A percentile compares a stretch with the other conserved stretches of the same genome.
Conservation (phyloP, 1,140 invertebrate genomes). For the Halyomorpha halys region DNA sequence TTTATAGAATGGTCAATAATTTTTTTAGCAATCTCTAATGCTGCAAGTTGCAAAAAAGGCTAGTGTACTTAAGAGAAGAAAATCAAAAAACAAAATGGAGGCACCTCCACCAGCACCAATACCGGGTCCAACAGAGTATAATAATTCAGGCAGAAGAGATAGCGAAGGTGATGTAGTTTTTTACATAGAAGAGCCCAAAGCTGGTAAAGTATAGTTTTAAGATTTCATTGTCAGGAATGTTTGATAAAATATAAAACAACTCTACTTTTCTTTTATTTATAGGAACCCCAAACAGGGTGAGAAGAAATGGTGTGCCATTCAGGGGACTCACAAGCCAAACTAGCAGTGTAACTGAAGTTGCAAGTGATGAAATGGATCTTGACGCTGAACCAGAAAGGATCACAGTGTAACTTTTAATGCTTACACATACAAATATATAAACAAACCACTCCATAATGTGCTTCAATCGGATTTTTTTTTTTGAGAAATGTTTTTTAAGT, state of each 20-base stretch:
- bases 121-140: constrained; percentile 22
- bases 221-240: neutral
- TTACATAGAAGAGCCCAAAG: constrained; percentile 56
- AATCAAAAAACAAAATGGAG: constrained; percentile 59
- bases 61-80: constrained; percentile 56
- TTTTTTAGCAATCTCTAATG: constrained; percentile 45
- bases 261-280: constrained; percentile 19
- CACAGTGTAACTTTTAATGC: constrained; percentile 46
- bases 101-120: constrained; percentile 28
- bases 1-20: no score
- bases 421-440: neutral
- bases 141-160: constrained; percentile 38
- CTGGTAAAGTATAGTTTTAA: constrained; percentile 36
- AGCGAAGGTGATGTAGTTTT: constrained; percentile 58
- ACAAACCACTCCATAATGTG: no score
- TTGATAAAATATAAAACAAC: neutral
- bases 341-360: constrained; percentile 56
- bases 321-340: constrained; percentile 52
- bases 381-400: constrained; percentile 57
- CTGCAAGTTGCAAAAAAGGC: constrained; percentile 63
- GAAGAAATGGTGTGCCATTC: constrained; percentile 40
- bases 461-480: no score
- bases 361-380: constrained; percentile 56
- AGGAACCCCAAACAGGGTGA: constrained; percentile 49
- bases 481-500: no score